Percentiles rank a stretch among this genome's conserved stretches.
Conservation (phyloP, 2,888 invertebrate genomes). For the Phalera bucephala region DNA sequence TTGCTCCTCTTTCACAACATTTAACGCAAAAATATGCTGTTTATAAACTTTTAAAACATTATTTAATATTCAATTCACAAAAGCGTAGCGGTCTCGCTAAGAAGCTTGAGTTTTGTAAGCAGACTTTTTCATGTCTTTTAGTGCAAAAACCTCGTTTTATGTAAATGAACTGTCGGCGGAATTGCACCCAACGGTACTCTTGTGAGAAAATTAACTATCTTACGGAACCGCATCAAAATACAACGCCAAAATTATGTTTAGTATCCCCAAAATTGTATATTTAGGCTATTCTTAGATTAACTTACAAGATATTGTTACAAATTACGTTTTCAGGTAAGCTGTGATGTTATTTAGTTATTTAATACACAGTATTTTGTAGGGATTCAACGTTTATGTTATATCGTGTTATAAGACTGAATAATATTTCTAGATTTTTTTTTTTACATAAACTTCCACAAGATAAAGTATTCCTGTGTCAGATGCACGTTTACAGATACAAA, state of each 20-base stretch:
- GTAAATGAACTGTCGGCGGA: conserved; percentile 27
- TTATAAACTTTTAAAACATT: background rate
- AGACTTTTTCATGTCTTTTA: conserved; percentile 26
- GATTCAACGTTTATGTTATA: no score
- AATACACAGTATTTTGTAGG: background rate
- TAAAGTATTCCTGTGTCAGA: no score
- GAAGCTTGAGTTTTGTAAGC: conserved; percentile 17
- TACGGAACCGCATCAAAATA: conserved; percentile 16
- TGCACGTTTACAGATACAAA: no score
- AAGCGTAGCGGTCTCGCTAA: conserved; percentile 16
- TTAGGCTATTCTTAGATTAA: background rate
- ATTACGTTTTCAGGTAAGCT: conserved; percentile 5
- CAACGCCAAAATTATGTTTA: conserved; percentile 8
- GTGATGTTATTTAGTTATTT: background rate
- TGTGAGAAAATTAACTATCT: conserved; percentile 33
- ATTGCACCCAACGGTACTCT: conserved; percentile 30
- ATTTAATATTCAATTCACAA: conserved; percentile 26
- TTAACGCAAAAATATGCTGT: background rate
- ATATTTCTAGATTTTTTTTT: no score
- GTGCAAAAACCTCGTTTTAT: conserved; percentile 30
- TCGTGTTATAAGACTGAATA: no score
- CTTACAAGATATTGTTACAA: conserved; percentile 1
- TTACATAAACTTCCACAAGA: no score
- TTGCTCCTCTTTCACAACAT: no score
- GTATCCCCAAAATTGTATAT: background rate